These are phyloP conservation scores for Loris lydekkerianus DNA, from an alignment of 2,797 vertebrate genomes.

Conservation along the genomic window DNA sequence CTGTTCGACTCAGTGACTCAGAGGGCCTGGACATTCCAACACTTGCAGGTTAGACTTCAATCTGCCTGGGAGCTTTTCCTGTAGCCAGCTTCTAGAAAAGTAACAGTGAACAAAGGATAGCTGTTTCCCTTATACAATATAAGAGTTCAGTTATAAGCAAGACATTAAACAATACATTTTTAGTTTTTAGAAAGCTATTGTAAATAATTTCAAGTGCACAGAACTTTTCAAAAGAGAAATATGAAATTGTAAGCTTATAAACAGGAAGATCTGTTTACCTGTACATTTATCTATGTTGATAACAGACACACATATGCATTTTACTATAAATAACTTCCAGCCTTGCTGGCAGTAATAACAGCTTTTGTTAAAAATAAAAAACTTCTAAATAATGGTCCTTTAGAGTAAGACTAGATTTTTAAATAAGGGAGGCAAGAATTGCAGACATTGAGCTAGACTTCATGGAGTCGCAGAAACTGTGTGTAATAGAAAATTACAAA, in stretches of 20 bases:
- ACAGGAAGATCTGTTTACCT: background rate
- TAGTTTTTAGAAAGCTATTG: background rate
- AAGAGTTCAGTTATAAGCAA: background rate
- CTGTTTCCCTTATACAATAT: background rate
- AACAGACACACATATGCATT: background rate
- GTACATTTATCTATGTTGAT: background rate
- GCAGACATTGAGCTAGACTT: background rate
- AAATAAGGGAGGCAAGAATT: background rate
- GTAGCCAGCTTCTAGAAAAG: background rate
- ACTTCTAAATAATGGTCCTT: background rate
- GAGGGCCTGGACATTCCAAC: background rate
- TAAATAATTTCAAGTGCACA: slow-evolving; percentile 33
- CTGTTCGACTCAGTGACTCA: background rate
- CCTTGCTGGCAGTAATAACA: background rate
- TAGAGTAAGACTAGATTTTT: background rate
- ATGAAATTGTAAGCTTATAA: background rate
- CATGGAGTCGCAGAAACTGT: background rate
- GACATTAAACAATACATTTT: background rate
- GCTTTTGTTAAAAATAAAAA: slow-evolving; percentile 36
- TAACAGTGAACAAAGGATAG: background rate
- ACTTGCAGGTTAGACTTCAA: background rate
- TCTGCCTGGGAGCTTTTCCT: background rate
- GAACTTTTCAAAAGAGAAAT: slow-evolving; percentile 31
- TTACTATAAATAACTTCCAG: background rate
- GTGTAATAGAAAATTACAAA: background rate